Evolutionary conservation across 2,888 invertebrate species (phyloP).

Genomic region (Imbricaverruca yamaguchii): DNA sequence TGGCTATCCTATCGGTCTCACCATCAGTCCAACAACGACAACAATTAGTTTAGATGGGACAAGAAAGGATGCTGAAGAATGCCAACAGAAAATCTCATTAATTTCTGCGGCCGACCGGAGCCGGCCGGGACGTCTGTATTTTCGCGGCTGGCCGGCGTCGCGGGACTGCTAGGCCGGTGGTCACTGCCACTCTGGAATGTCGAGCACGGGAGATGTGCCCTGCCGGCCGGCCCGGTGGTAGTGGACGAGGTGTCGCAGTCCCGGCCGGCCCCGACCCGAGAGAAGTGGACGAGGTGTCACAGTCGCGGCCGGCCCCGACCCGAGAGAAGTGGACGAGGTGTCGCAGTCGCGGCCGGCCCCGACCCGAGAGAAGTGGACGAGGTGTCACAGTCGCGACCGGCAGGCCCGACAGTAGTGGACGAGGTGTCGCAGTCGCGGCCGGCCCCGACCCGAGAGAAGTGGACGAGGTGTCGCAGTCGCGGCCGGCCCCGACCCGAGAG

Average conservation of each 20-base stretch:
- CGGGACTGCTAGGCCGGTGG: neutral
- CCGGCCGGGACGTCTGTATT: slow-evolving; percentile 13
- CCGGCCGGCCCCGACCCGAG: neutral
- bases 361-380: too few relatives aligned
- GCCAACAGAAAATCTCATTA: slow-evolving; percentile 22
- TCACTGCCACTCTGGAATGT: neutral
- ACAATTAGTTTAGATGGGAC: slow-evolving; percentile 20
- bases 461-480: too few relatives aligned
- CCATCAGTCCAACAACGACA: slow-evolving; percentile 16
- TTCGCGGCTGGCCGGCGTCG: neutral
- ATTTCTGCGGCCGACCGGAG: slow-evolving; percentile 3
- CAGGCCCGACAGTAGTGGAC: too few relatives aligned
- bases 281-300: too few relatives aligned
- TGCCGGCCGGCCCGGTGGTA: neutral
- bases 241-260: neutral
- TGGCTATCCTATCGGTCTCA: slow-evolving; percentile 4
- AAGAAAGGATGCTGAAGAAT: slow-evolving; percentile 16
- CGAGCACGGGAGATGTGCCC: neutral
- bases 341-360: neutral
- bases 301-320: neutral
- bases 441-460: too few relatives aligned
- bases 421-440: too few relatives aligned
- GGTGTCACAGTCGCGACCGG: too few relatives aligned
- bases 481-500: too few relatives aligned
- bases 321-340: neutral